Conservation (phyloP, 2,888 invertebrate species). For the Teleogryllus oceanicus region DNA sequence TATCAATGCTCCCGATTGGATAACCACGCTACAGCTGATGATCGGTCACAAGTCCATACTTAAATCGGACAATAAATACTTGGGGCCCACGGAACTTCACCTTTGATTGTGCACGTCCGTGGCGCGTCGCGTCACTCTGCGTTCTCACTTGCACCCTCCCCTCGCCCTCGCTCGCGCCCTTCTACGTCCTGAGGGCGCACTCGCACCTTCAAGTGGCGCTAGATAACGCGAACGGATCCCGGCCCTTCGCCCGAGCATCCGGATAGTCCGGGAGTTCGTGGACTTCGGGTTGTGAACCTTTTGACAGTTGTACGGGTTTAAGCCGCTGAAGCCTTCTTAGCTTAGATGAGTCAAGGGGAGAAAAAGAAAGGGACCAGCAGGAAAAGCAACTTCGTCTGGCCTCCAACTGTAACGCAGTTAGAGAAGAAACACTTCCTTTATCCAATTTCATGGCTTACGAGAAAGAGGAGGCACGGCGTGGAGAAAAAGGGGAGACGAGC, state of each 20-base stretch:
- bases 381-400: conserved; percentile 32
- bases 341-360: conserved; percentile 24
- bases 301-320: conserved; percentile 36
- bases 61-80: too few species aligned
- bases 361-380: conserved; percentile 9
- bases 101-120: too few species aligned
- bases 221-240: background rate
- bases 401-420: conserved; percentile 24
- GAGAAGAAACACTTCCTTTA: conserved; percentile 23
- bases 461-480: background rate
- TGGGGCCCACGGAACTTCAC: too few species aligned
- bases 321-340: conserved; percentile 32
- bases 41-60: too few species aligned
- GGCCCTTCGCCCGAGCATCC: background rate
- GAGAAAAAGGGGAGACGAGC: background rate
- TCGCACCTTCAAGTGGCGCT: background rate
- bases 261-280: conserved; percentile 54
- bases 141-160: too few species aligned
- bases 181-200: too few species aligned
- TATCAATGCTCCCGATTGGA: too few species aligned
- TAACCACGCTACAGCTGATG: too few species aligned
- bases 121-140: too few species aligned
- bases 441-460: conserved; percentile 35
- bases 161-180: too few species aligned
- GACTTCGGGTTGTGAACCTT: conserved; percentile 27